Conservation (phyloP, 2,797 vertebrate species). For the Aeoliscus strigatus region DNA sequence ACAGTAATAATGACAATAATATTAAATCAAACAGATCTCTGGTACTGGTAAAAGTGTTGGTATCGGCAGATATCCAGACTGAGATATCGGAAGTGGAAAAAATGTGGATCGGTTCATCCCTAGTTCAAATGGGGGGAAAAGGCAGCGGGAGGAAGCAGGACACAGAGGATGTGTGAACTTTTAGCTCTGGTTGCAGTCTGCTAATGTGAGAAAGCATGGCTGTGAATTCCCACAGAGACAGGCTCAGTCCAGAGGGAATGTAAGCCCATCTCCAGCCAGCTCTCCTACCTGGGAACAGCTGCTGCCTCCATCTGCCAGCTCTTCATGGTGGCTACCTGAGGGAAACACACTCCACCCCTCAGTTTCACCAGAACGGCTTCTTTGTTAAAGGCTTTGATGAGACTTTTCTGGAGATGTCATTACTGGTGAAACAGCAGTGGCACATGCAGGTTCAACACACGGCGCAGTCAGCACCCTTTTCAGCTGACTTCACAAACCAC, state of each 20-base stretch:
- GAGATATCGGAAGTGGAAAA: too few relatives aligned
- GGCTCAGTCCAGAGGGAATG: slow-evolving; percentile 65
- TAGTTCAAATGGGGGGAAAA: slow-evolving; percentile 60
- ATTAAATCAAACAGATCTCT: too few relatives aligned
- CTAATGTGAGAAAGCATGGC: slow-evolving; percentile 59
- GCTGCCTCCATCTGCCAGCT: slow-evolving; percentile 76
- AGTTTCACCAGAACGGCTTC: slow-evolving; percentile 38
- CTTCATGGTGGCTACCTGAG: slow-evolving; percentile 68
- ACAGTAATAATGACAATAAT: too few relatives aligned
- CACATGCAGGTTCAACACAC: too few relatives aligned
- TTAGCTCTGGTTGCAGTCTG: slow-evolving; percentile 53
- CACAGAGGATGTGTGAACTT: slow-evolving; percentile 47
- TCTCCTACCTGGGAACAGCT: slow-evolving; percentile 76
- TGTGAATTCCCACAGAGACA: slow-evolving; percentile 67
- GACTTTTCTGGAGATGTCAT: too few relatives aligned
- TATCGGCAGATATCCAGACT: too few relatives aligned
- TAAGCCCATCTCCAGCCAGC: slow-evolving; percentile 64
- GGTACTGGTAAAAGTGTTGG: too few relatives aligned
- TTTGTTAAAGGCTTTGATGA: slow-evolving; percentile 18
- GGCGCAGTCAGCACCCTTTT: too few relatives aligned
- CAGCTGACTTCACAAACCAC: too few relatives aligned
- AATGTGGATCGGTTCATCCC: too few relatives aligned
- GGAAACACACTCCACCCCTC: slow-evolving; percentile 50
- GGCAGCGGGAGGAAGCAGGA: slow-evolving; percentile 27
- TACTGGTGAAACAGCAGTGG: too few relatives aligned